Evolutionary conservation across 2,888 invertebrate genomes (phyloP), one percentile per base, ranked within the genome.

Genomic region (Magallana nippona): DNA sequence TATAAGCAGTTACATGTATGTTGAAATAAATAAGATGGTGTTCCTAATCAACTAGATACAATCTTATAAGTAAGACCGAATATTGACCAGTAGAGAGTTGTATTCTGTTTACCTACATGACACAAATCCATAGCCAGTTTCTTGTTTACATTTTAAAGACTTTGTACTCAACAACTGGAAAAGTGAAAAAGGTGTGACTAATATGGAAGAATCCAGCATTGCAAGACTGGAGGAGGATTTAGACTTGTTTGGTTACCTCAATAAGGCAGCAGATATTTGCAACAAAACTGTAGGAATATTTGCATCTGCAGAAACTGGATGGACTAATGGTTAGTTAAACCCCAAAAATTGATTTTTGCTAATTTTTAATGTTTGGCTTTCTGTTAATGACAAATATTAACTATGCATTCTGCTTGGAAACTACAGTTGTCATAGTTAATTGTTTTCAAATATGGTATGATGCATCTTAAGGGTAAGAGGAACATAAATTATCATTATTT

Each of bases 81-180:
- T 27, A 27, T 19, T 55, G 55, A n/a, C 13, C 32, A 8, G n/a
- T n/a, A n/a, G n/a, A n/a, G 17, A 13, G 3, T 27, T 8, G 22
- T 27, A 71, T 15, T 71, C 27, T n/a, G 22, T 15, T 32, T 27
- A 71, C 15, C 2, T 15, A 27, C 32, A 19, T 60, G 5, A n/a
- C 62, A 60, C 62, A 60, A n/a, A 60, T 60, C 19, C 17, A 60
- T 19, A 10, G n/a, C 10, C 19, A n/a, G 62, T 60, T 10, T 60
- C 62, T 60, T 60, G 5, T 19, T 60, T 60, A 19, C 11, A n/a
- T 60, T n/a, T 1, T 77, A 27, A 27, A 86, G 86, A 81, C 79
- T 86, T 86, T 55, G 79, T 84, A 15, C 63, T 86, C 22, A 10
- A 55, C 13, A 55, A 32, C 58, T 86, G 86, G 86, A 79, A 82